Percentiles rank a stretch among this genome's conserved stretches.
Evolutionary conservation across 2,113 vertebrate genomes (phyloP).

Genomic region (Eonycteris spelaea): DNA sequence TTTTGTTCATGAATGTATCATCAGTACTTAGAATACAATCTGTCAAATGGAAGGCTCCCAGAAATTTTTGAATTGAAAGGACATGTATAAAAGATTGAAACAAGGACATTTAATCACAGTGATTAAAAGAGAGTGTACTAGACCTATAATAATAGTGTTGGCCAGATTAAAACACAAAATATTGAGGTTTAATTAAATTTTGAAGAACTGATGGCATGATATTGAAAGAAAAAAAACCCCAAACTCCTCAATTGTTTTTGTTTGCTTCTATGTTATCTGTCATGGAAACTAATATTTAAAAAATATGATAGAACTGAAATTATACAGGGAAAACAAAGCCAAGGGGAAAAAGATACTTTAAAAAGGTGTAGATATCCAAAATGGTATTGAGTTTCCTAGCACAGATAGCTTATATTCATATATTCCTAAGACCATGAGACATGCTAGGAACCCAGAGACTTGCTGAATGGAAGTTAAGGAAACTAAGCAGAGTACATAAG

Average conservation of each 20-base stretch:
- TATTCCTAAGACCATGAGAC: not conserved
- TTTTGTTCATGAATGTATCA: not conserved
- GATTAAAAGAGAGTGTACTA: not conserved
- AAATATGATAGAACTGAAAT: not conserved
- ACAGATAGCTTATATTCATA: not conserved
- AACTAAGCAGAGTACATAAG: not conserved
- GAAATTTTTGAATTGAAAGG: not conserved
- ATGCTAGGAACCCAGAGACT: not conserved
- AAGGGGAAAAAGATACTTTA: not conserved
- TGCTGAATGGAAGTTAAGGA: not conserved
- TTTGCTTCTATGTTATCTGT: constrained; percentile 2
- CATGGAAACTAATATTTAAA: not conserved
- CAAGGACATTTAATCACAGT: not conserved
- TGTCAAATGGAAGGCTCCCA: not conserved
- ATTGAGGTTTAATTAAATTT: not conserved
- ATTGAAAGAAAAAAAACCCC: not conserved
- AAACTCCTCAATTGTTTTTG: not conserved
- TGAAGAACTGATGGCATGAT: not conserved
- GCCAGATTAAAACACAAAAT: not conserved
- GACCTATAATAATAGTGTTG: not conserved
- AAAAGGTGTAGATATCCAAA: not conserved
- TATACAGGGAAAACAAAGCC: not conserved
- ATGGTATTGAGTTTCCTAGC: not conserved
- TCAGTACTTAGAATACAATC: not conserved
- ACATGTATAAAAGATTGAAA: not conserved